Evolutionary conservation across 2,113 vertebrate genomes (phyloP).

Genomic region (Rhadina sibilatrix): DNA sequence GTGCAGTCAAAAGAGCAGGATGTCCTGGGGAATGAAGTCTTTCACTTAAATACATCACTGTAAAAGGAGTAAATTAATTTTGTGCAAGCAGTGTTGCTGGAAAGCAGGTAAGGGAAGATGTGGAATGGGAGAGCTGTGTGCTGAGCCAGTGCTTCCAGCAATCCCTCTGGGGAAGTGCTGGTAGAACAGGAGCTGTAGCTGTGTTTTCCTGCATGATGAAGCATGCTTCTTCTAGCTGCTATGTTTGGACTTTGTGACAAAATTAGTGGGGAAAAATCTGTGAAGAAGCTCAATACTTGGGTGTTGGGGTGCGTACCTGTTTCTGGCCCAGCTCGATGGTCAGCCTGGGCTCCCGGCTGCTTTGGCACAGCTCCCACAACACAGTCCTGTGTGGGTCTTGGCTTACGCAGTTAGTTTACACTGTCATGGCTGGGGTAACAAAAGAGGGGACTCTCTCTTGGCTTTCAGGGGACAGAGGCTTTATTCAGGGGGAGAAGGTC

Average conservation of each 20-base stretch:
- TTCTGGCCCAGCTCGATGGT: too few species aligned
- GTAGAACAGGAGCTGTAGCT: neutral
- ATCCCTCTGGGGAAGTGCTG: neutral
- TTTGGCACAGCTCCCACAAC: too few species aligned
- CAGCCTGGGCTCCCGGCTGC: too few species aligned
- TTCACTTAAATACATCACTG: neutral
- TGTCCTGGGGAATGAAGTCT: neutral
- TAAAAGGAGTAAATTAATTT: neutral
- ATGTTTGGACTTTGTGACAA: neutral
- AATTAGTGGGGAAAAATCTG: neutral
- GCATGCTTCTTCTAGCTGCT: neutral
- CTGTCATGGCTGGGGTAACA: too few species aligned
- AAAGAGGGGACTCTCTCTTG: too few species aligned
- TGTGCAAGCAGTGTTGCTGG: neutral
- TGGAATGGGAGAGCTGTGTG: neutral
- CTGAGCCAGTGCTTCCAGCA: neutral
- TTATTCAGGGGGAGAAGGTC: too few species aligned
- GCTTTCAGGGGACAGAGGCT: too few species aligned
- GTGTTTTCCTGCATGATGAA: neutral
- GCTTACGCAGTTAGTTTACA: too few species aligned
- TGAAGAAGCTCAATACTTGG: neutral
- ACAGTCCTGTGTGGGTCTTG: too few species aligned
- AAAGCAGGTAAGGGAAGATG: neutral
- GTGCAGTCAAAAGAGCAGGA: neutral
- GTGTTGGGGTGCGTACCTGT: too few species aligned